Percentiles rank a stretch among this genome's conserved stretches.
Evolutionary conservation across 53 echinoderm and acorn worm genomes (phyloP).

Genomic region (Mesocentrotus franciscanus): DNA sequence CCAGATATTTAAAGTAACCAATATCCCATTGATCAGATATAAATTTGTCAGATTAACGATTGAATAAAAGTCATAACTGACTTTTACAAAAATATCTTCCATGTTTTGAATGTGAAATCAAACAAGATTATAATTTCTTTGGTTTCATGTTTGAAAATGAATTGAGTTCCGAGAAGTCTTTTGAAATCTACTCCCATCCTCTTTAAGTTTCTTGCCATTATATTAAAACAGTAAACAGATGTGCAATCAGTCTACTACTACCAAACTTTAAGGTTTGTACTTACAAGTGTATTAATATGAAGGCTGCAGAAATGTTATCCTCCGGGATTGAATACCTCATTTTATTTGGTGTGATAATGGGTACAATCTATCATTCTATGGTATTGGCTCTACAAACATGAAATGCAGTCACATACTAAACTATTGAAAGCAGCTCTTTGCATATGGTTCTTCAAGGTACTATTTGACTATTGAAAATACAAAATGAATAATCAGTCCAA

Average conservation of each 20-base stretch:
- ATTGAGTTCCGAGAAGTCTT: not conserved
- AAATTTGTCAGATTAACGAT: not conserved
- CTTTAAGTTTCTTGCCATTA: slow-evolving; percentile 10
- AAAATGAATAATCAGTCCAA: not conserved
- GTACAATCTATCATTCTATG: not conserved
- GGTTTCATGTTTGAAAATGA: not conserved
- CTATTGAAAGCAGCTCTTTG: not conserved
- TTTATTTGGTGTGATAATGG: not conserved
- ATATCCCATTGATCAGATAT: not conserved
- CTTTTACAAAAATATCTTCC: not conserved
- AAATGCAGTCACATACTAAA: not conserved
- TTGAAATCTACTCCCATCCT: not conserved
- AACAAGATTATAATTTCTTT: not conserved
- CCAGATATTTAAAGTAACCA: not conserved
- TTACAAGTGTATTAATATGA: slow-evolving; percentile 6
- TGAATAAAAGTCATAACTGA: not conserved
- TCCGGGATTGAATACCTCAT: not conserved
- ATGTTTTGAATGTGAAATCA: not conserved
- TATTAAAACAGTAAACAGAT: slow-evolving; percentile 54
- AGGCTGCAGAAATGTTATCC: slow-evolving; percentile 7
- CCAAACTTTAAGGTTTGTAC: not conserved
- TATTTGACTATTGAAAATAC: not conserved
- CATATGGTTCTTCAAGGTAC: not conserved
- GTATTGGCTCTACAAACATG: not conserved
- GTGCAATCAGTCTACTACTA: slow-evolving; percentile 35